Conservation (phyloP, 2,797 vertebrate genomes). For the Lophotriccus pileatus region DNA sequence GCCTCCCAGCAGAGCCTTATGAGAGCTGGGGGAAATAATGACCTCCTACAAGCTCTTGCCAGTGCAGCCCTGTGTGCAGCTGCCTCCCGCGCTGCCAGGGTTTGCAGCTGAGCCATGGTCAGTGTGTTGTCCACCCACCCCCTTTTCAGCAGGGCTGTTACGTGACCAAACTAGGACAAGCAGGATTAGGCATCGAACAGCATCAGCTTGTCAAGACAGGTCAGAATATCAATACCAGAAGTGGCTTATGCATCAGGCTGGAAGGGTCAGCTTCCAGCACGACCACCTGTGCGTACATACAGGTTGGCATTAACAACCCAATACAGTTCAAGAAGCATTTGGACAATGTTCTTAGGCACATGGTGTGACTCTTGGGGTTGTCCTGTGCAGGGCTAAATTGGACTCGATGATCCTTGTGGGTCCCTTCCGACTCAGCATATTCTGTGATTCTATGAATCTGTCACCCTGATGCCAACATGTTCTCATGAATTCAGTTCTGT, state of each 20-base stretch:
- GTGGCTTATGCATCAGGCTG: background rate
- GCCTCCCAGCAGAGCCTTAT: background rate
- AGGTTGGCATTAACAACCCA: background rate
- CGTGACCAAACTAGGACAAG: background rate
- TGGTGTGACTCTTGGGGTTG: background rate
- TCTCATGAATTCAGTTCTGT: fast-evolving
- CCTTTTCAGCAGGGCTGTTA: background rate
- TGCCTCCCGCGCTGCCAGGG: background rate
- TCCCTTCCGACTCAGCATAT: background rate
- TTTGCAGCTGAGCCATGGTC: background rate
- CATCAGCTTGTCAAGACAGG: background rate
- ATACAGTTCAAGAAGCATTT: background rate
- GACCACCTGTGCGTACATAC: fast-evolving
- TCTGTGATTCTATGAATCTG: background rate
- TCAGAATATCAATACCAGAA: background rate
- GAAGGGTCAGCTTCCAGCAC: background rate
- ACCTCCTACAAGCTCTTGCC: background rate
- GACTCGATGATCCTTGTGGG: background rate
- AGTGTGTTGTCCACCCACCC: fast-evolving
- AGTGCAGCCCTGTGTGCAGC: background rate
- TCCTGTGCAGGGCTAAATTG: background rate
- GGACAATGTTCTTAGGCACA: background rate
- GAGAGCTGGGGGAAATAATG: background rate
- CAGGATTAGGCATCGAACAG: background rate
- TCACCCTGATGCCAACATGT: no score